Percentiles rank a stretch among this genome's conserved stretches.
These are phyloP conservation scores for Corella eumyota DNA, from an alignment of 23 tunicate species.

Conservation along the genomic window DNA sequence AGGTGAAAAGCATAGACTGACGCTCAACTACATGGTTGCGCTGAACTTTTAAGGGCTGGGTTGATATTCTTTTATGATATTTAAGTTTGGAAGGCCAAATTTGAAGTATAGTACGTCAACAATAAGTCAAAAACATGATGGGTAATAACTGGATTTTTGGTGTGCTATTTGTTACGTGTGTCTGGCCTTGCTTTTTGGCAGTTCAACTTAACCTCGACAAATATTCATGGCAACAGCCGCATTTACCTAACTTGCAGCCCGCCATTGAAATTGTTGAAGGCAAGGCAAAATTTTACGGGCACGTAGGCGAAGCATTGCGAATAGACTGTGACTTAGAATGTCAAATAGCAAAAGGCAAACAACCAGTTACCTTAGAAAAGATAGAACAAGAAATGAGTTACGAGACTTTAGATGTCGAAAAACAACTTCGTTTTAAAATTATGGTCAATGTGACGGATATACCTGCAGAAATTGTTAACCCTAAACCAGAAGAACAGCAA, in stretches of 20 bases:
- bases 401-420: conserved; percentile 57
- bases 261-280: conserved; percentile 21
- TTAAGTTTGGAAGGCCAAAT: no score
- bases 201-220: conserved; percentile 8
- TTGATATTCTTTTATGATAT: no score
- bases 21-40: no score
- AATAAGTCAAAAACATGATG: no score
- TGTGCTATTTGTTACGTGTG: no score
- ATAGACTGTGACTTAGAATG: conserved; percentile 59
- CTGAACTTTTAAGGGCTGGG: no score
- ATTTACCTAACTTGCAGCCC: conserved; percentile 36
- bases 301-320: conserved; percentile 29
- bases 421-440: conserved; percentile 4
- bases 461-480: conserved; percentile 4
- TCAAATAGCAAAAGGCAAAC: conserved; percentile 23
- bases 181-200: no score
- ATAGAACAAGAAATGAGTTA: conserved; percentile 41
- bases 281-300: conserved; percentile 58
- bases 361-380: conserved; percentile 20
- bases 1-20: no score
- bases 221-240: conserved; percentile 58
- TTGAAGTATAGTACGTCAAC: no score
- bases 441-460: conserved; percentile 37
- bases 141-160: no score
- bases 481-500: background rate